Base-by-base conservation (phyloP, 2,888 invertebrate species). In the Diloba caeruleocephala region DNA sequence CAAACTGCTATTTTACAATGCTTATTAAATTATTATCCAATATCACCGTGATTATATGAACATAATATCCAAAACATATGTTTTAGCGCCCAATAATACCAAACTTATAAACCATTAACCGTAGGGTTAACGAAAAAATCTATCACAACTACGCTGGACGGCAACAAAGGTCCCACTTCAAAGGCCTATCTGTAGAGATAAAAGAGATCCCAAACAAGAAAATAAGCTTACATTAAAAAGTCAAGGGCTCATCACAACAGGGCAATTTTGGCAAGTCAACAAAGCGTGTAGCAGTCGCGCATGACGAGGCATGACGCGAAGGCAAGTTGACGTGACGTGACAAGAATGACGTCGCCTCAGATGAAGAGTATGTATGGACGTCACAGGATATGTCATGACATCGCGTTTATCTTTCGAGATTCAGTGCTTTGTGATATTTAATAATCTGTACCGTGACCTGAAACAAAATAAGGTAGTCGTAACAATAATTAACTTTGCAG, bases 201-300 rank as follows among this genome's bases (percentile, higher is more conserved):
- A 74, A 78, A 69, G 61, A 75, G 67, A 75, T 75, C 74, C 66
- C 52, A 54, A 76, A 74, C 59, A 65, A 73, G 62, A 66, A 82
- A 83, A 82, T 74, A 70, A 66, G 71, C 68, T 74, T 71, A 76
- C 69, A 75, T 72, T 71, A 71, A 72, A 83, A 85, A 82, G 55
- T 70, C 73, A 71, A 74, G 15, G 57, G 53, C 72, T 85, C 86
- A 86, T 82, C 81, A 78, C 81, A 76, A 84, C 85, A 75, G 77
- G 74, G 83, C 86, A 83, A 85, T 85, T 86, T 84, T 52, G 71
- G 74, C 74, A 80, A 86, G 86, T 85, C 85, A 87, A 87, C 85
- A 86, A 83, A 75, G 81, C 81, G 79, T 82, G 76, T 77, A 82
- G 79, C 68, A 62, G 73, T 61, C 69, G 59, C 49, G 60, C 55